Conservation (phyloP, 1,140 invertebrate species). For the Pararge aegeria region DNA sequence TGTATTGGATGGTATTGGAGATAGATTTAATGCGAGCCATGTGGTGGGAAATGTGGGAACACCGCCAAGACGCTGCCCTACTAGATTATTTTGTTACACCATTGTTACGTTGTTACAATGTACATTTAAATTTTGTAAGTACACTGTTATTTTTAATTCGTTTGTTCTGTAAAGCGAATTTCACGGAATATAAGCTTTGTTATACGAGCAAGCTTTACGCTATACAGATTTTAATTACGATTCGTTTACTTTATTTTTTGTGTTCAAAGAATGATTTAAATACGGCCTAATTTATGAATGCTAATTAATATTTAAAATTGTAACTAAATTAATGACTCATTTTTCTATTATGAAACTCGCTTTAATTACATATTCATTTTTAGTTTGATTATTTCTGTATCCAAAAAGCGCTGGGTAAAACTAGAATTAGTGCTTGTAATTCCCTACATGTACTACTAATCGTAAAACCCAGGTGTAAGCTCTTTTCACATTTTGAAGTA, state of each 20-base stretch:
- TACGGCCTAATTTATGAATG: neutral
- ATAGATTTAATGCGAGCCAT: constrained; percentile 68
- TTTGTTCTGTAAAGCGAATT: constrained; percentile 12
- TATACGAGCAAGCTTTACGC: neutral
- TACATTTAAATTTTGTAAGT: constrained; percentile 24
- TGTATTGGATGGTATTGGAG: constrained; percentile 39
- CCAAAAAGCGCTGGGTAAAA: too few species aligned
- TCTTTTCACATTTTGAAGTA: constrained; percentile 20
- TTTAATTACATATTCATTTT: neutral
- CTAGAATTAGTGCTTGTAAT: neutral
- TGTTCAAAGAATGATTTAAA: neutral
- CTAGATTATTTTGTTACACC: constrained; percentile 70
- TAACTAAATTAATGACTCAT: neutral
- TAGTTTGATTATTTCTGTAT: too few species aligned
- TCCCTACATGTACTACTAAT: neutral
- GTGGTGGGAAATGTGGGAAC: constrained; percentile 76
- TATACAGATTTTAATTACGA: neutral
- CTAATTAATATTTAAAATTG: neutral
- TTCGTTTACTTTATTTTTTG: constrained; percentile 3
- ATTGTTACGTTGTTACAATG: constrained; percentile 61
- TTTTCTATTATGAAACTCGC: neutral
- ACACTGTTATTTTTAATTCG: constrained; percentile 17
- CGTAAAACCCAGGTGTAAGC: constrained; percentile 35
- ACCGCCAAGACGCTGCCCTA: constrained; percentile 69
- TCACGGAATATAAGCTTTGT: constrained; percentile 6